Base-by-base conservation (phyloP, 2,113 vertebrate species). In the Nannospalax galili region DNA sequence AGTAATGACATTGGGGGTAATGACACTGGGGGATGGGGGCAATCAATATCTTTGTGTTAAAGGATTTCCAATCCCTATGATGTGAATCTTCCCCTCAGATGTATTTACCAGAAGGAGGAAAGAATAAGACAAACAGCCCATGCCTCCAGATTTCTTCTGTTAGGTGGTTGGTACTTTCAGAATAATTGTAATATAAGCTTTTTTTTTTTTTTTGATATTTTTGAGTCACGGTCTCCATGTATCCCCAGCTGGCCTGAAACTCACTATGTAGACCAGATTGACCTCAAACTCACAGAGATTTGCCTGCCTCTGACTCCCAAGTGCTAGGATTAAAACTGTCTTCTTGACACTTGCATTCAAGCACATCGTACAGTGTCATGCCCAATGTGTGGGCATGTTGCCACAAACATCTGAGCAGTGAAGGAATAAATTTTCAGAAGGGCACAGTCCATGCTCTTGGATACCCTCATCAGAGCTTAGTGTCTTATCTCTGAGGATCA, bases 41-140 rank as follows among this genome's bases (percentile, higher is more conserved):
- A 20, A 0, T 32, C 19, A 0, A 16, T 58, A 37, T 1, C 15
- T 56, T 84, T 40, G 16, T 56, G 24, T n/a, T 72, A 19, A 0
- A 16, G 87, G 37, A 19, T 75, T 37, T 84, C 60, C 22, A 67
- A 4, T 10, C 1, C 48, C 48, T 20, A 65, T 64, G 42, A 20
- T 35, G 15, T 84, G 15, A 65, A 28, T 48, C 40, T 26, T 30
- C n/a, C 56, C 17, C 22, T 7, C 30, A 14, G 8, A 7, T 60
- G 6, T 30, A 32, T 89, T 72, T 94, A 42, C 81, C 70, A 72
- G 26, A 90, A 62, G 22, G 11, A 86, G 37, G 77, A 81, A 93
- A 81, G 56, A 94, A 19, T 7, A n/a, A 75, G 45, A 28, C 37
- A 75, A n/a, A 77, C 20, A 77, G 19, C n/a, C 1, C 30, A 4